Conservation (phyloP, 2,113 vertebrate species). For the Piliocolobus tephrosceles region DNA sequence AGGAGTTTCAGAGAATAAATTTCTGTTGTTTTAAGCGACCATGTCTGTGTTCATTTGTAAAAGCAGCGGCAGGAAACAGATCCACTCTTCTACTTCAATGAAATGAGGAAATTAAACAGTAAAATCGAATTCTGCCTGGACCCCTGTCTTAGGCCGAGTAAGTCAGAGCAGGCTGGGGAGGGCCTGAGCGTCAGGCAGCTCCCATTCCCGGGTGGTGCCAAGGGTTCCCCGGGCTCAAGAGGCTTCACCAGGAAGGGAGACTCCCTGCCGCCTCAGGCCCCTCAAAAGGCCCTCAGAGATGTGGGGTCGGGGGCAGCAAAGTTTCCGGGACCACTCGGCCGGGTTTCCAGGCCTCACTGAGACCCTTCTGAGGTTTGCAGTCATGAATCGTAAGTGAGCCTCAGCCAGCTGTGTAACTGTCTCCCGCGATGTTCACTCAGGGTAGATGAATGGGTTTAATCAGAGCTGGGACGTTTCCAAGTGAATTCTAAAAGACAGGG, state of each 20-base stretch:
- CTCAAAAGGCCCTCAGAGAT: not conserved
- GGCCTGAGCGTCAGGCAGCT: too few species aligned
- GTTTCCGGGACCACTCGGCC: rapidly evolving
- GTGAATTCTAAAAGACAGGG: not conserved
- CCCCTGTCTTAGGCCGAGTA: too few species aligned
- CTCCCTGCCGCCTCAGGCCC: rapidly evolving
- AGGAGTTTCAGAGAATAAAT: not conserved
- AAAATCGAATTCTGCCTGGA: not conserved
- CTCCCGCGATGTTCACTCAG: not conserved
- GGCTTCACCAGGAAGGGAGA: not conserved
- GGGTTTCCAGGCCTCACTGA: rapidly evolving
- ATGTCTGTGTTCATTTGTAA: too few species aligned
- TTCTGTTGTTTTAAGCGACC: not conserved
- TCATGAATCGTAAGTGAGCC: too few species aligned
- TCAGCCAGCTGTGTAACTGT: not conserved
- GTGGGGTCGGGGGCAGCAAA: not conserved
- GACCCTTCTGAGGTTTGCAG: not conserved
- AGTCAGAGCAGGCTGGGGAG: too few species aligned
- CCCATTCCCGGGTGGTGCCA: rapidly evolving
- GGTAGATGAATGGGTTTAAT: not conserved
- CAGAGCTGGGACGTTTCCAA: not conserved
- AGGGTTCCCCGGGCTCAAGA: not conserved
- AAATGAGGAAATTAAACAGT: not conserved
- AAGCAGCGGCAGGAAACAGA: not conserved
- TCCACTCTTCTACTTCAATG: not conserved